phyloP scores from a whole-genome alignment of 2,113 vertebrate genomes.

The Laticauda laticaudata region DNA sequence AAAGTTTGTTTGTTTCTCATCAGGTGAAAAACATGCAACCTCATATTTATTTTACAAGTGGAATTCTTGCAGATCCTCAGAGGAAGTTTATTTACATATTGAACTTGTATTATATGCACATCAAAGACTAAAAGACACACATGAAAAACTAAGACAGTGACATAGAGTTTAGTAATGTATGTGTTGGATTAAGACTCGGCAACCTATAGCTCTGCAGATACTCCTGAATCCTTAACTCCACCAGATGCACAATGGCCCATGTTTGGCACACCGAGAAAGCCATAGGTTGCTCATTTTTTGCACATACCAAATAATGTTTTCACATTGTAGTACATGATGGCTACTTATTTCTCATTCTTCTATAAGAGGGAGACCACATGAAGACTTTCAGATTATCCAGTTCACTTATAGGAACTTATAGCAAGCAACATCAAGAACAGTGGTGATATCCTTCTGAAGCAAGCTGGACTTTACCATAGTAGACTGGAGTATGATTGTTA shows the following conservation, averaged over 20 bases:
- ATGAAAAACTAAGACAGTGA: not conserved
- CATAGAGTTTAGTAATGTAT: conserved; percentile 5
- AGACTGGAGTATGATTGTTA: not conserved
- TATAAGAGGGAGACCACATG: not conserved
- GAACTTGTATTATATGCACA: not conserved
- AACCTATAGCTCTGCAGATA: not conserved
- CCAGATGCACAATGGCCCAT: not conserved
- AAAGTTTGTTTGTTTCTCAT: not conserved
- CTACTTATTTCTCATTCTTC: not conserved
- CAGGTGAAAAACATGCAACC: conserved; percentile 1
- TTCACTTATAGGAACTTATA: not conserved
- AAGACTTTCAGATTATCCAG: not conserved
- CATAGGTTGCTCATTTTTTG: not conserved
- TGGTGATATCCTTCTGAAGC: not conserved
- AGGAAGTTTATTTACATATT: not conserved
- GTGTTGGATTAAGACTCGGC: not conserved
- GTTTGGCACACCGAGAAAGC: not conserved
- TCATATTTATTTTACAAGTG: not conserved
- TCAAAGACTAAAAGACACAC: conserved; percentile 16
- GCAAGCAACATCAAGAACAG: not conserved
- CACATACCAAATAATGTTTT: not conserved
- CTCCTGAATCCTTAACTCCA: not conserved
- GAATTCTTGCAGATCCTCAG: conserved; percentile 10
- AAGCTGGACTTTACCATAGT: not conserved
- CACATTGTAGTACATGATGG: not conserved